Base-by-base conservation (phyloP, 2,113 vertebrate species). In the Prionailurus bengalensis region DNA sequence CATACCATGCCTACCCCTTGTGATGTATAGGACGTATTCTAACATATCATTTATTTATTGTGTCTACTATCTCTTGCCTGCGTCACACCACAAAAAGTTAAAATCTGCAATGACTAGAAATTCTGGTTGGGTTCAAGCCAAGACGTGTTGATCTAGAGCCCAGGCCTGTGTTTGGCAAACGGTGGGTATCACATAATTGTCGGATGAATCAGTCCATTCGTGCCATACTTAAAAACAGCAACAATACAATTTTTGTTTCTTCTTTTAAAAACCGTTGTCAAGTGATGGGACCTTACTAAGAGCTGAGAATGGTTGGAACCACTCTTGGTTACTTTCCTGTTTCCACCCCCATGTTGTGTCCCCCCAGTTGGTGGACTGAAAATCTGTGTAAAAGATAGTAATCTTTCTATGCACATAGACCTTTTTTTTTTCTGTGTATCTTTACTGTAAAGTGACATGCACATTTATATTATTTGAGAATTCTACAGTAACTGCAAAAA, bases 321-420 rank as follows among this genome's bases (percentile, higher is more conserved):
- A n/a, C 31, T 53, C 48, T 17, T 78, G 10, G 2, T 23, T 7
- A 55, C 13, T 23, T 58, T 8, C 3, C 10, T 25, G 12, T 53
- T 17, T 68, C 1, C 11, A 9, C 5, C 19, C 19, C 12, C 5
- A 7, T 1, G 2, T 21, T 2, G 27, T 10, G 39, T 39, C 39
- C 39, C 39, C 39, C 39, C 29, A n/a, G 19, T 3, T 1, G 45
- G 42, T 29, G 65, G 36, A 92, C 5, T 61, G 31, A 25, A 84
- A 29, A 4, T 11, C 9, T 48, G 11, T 27, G 16, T 51, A 21
- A 74, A 36, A 89, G 23, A 65, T 1, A 21, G 7, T 14, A 0
- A 36, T 63, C 42, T 36, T 13, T 36, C 80, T 48, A 48, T 0
- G 11, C 1, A 82, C 7, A 0, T 19, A 31, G 27, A 27, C 13